Evolutionary conservation across 2,113 vertebrate species (phyloP), one percentile per base, ranked within the genome.

Genomic region (Microtus oregoni): DNA sequence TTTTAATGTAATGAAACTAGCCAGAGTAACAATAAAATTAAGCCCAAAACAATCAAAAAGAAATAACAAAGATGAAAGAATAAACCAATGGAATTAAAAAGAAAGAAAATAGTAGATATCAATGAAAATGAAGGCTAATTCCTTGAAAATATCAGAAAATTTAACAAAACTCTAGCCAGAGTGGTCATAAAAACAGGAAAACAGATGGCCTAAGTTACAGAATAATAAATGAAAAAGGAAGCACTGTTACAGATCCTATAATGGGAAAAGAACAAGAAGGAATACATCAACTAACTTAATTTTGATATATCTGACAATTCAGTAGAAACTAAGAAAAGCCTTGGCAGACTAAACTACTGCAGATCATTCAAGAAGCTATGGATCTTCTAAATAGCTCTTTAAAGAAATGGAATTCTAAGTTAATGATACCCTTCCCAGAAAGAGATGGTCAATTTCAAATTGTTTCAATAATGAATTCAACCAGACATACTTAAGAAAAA

Each of bases 401-500:
- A 82, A 82, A 61, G 78, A n/a, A 82, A 82, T 38, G n/a, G 8
- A 91, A 89, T 86, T 76, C 73, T 17, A 68, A 93, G 61, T 63
- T 85, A 75, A 86, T 72, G 70, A 86, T 86, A 88, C 24, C 26
- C 32, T 55, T 72, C 20, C 61, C 83, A 87, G 73, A 86, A 70
- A 78, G 32, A 78, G 67, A 96, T 85, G 35, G n/a, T 15, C 19
- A 79, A 47, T 63, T 35, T 44, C 50, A 96, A 35, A 88, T 58
- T 14, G 41, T 82, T 90, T 95, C 52, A 61, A 30, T 67, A 28
- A 58, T 86, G 14, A 83, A 55, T 92, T 92, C 78, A 78, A 55
- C 26, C 47, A 75, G 91, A 76, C 20, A 76, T 20, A 92, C 78
- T 96, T 88, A 90, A 90, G 52, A 68, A 92, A 89, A 68, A 92